These are phyloP conservation scores for Aramus guarauna DNA, from an alignment of 2,113 vertebrate species.

Conservation along the genomic window DNA sequence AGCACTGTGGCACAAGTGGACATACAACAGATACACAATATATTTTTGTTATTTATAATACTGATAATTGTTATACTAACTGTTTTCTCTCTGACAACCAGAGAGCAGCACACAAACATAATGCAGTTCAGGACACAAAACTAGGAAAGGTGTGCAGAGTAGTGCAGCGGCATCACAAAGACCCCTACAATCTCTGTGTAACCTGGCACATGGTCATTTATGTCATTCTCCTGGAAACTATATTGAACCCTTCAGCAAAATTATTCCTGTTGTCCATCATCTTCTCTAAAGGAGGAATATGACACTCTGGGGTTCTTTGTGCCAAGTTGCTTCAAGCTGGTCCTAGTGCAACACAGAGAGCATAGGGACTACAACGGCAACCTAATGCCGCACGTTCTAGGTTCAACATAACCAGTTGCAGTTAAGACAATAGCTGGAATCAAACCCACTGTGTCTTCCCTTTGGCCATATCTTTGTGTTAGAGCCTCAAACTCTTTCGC, in stretches of 20 bases:
- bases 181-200: background rate
- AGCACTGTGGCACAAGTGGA: background rate
- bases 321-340: background rate
- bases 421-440: background rate
- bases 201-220: background rate
- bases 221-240: background rate
- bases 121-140: background rate
- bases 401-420: background rate
- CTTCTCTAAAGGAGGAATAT: background rate
- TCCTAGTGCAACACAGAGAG: background rate
- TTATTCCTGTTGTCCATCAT: background rate
- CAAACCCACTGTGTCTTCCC: background rate
- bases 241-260: background rate
- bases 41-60: background rate
- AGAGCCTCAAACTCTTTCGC: background rate
- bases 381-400: fast-evolving
- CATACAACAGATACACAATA: background rate
- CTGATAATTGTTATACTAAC: background rate
- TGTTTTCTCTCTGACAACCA: background rate
- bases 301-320: background rate
- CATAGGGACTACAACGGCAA: background rate
- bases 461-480: background rate
- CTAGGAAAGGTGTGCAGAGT: background rate
- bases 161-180: background rate
- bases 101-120: background rate